Conservation (phyloP, 2,888 invertebrate genomes). For the Caenorhabditis sp. region DNA sequence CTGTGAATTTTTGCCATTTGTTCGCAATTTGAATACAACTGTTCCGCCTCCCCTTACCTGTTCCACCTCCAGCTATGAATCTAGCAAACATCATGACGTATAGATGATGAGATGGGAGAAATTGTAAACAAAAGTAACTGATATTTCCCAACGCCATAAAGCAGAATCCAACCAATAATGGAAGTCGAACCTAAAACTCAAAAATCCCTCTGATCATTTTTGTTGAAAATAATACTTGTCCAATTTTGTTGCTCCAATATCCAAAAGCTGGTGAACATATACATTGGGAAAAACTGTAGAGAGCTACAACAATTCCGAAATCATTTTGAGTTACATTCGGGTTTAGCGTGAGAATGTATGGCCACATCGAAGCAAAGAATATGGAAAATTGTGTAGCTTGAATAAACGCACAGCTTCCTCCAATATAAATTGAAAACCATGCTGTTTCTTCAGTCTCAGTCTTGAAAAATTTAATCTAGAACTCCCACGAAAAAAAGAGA, state of each 20-base stretch:
- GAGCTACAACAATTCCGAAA: constrained; percentile 44
- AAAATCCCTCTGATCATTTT: not conserved
- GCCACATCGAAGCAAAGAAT: constrained; percentile 53
- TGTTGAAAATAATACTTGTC: constrained; percentile 27
- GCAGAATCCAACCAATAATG: constrained; percentile 42
- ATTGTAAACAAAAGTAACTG: constrained; percentile 43
- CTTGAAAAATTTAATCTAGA: constrained; percentile 6
- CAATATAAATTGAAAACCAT: constrained; percentile 50
- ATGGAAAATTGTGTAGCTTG: constrained; percentile 51
- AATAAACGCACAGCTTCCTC: constrained; percentile 43
- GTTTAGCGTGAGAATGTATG: constrained; percentile 43
- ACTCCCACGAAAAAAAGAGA: not conserved
- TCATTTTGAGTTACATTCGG: constrained; percentile 39
- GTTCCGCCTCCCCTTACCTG: constrained; percentile 46
- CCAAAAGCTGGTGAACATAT: constrained; percentile 45
- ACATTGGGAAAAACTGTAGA: constrained; percentile 47
- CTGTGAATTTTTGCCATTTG: no score
- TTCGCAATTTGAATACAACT: constrained; percentile 15
- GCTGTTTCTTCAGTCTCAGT: constrained; percentile 34
- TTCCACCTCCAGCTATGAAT: constrained; percentile 46
- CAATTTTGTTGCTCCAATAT: constrained; percentile 47
- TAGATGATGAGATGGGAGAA: constrained; percentile 22
- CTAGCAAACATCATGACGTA: constrained; percentile 45
- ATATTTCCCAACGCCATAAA: constrained; percentile 50
- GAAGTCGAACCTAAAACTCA: constrained; percentile 23